Evolutionary conservation across 2,888 invertebrate species (phyloP), one percentile per base, ranked within the genome.

Genomic region (Heliconius cydno): DNA sequence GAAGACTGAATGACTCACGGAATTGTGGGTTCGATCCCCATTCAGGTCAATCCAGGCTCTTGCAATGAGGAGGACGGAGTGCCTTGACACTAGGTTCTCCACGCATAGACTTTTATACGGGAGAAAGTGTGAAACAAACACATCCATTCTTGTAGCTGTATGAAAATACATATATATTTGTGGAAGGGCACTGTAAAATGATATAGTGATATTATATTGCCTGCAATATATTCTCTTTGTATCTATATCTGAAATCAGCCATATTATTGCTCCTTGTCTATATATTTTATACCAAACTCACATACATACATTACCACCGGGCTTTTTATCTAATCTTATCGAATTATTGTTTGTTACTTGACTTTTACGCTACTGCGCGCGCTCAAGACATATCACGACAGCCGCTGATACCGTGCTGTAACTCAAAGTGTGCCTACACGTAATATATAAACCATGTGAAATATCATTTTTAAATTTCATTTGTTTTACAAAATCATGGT

Each of bases 311-410:
- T 28, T 25, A 30, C 57, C 28, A 74, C 10, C 57, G 3, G 52
- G 57, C 73, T 68, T 67, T 73, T 74, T 74, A 67, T 67, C 57
- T 68, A 34, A 74, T 75, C 79, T 81, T 81, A 79, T 79, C 79
- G 68, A 67, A 79, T 78, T 74, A 77, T 79, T 57, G 72, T 76
- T 73, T 72, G 79, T 79, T 75, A 60, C 73, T 78, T 78, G 79
- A 81, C 80, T 81, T 81, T 78, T 81, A 78, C 71, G 82, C 84
- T 82, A 82, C 84, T 77, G 82, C 73, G 81, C 77, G 79, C 79
- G 68, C 38, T 75, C 65, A 81, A 79, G 79, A 80, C 80, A 77
- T 80, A 81, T 81, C 79, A 75, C 75, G 82, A 83, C 83, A 76
- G 52, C 63, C 22, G 30, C 63, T 52, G 83, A 83, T 83, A 82